Percentiles rank a stretch among this genome's conserved stretches.
phyloP scores from a whole-genome alignment of 2,113 vertebrate species.

The Gymnarchus niloticus region DNA sequence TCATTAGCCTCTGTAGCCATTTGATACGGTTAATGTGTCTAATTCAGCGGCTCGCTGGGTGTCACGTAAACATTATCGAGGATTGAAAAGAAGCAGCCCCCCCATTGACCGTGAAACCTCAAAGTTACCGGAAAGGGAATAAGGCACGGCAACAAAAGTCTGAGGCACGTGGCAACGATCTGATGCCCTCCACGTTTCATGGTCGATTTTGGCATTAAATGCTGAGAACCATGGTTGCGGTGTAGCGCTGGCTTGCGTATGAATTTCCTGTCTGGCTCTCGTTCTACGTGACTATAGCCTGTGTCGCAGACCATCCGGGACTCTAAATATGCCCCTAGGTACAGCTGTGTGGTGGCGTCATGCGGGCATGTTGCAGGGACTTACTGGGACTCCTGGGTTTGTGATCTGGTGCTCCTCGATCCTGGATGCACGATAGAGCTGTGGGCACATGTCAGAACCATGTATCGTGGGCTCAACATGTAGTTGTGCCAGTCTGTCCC shows the following conservation, averaged over 20 bases:
- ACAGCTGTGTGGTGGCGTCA: not conserved
- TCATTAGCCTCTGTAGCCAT: not conserved
- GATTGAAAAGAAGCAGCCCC: not conserved
- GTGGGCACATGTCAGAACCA: not conserved
- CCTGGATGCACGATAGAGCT: not conserved
- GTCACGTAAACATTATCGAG: not conserved
- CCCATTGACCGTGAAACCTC: not conserved
- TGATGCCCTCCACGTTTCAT: not conserved
- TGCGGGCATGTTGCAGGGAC: not conserved
- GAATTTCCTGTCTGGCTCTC: not conserved
- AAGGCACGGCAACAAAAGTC: not conserved
- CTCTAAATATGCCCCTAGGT: too few species aligned
- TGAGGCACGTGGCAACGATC: not conserved
- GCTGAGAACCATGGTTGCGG: not conserved
- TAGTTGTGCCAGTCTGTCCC: not conserved
- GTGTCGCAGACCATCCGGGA: not conserved
- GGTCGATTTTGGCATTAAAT: not conserved
- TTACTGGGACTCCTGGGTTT: not conserved
- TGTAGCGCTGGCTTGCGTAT: not conserved
- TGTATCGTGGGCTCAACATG: not conserved
- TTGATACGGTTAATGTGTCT: not conserved
- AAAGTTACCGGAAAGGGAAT: not conserved
- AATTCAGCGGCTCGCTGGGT: not conserved
- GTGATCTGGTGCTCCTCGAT: not conserved
- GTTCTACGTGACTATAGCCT: not conserved